phyloP scores from a whole-genome alignment of 1,140 invertebrate genomes.

The Drosophila varians region DNA sequence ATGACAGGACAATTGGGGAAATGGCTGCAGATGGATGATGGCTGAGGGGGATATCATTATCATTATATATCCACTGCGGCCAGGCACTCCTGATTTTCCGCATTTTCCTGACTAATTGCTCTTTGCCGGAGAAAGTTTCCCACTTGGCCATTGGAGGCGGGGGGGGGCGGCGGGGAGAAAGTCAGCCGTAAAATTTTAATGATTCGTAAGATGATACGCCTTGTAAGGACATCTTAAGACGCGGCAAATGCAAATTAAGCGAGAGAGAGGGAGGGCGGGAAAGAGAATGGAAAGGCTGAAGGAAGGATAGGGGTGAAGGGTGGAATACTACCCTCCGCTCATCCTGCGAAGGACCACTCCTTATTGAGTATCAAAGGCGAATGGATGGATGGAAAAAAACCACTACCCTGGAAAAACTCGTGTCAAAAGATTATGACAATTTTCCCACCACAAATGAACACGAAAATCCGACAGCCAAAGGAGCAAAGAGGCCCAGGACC shows the following conservation, averaged over 20 bases:
- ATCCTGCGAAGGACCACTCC: conserved; percentile 57
- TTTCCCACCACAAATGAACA: conserved; percentile 82
- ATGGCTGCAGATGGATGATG: conserved; percentile 1
- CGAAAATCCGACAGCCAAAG: conserved; percentile 67
- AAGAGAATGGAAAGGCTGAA: too few species aligned
- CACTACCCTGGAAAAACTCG: conserved; percentile 28
- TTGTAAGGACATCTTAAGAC: conserved; percentile 47
- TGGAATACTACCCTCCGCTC: conserved; percentile 37
- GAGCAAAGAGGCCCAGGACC: conserved; percentile 37
- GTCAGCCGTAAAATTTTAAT: conserved; percentile 81
- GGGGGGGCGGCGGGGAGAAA: too few species aligned
- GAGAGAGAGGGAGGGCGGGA: not conserved
- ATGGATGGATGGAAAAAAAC: conserved; percentile 2
- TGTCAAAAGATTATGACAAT: conserved; percentile 83
- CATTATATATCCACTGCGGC: conserved; percentile 10
- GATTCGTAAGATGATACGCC: conserved; percentile 79
- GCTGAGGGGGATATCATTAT: conserved; percentile 39
- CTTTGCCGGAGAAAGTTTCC: conserved; percentile 46
- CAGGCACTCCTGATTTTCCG: conserved; percentile 32
- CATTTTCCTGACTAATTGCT: conserved; percentile 62
- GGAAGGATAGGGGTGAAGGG: too few species aligned
- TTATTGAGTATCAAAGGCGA: conserved; percentile 77
- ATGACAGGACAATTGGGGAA: conserved; percentile 35
- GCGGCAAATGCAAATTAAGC: conserved; percentile 65
- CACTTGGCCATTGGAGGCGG: too few species aligned